These are phyloP conservation scores for Imbricaverruca yamaguchii DNA, from an alignment of 2,888 invertebrate species.

Conservation along the genomic window DNA sequence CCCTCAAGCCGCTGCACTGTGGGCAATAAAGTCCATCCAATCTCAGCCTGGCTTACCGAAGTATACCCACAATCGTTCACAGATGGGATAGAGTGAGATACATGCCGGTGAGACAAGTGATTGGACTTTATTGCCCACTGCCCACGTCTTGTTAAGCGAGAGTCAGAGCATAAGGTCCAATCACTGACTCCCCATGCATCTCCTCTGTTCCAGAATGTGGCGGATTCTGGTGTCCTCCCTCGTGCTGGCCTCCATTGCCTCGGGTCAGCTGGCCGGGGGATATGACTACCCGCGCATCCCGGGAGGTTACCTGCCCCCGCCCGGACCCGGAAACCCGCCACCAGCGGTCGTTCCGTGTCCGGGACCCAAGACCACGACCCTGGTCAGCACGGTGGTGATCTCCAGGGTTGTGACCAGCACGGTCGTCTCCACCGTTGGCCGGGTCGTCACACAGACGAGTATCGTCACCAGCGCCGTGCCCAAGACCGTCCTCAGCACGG, in stretches of 20 bases:
- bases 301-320: neutral
- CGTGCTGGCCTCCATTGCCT: neutral
- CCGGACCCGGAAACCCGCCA: neutral
- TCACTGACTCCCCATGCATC: slow-evolving; percentile 15
- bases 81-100: slow-evolving; percentile 28
- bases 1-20: slow-evolving; percentile 25
- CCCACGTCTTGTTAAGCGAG: neutral
- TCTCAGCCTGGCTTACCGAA: slow-evolving; percentile 22
- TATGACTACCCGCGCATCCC: neutral
- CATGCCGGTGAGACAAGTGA: slow-evolving; percentile 25
- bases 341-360: neutral
- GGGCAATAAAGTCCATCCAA: slow-evolving; percentile 27
- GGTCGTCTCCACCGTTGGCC: neutral
- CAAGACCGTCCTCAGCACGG: neutral
- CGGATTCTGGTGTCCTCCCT: slow-evolving; percentile 10
- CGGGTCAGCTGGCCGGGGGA: neutral
- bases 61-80: slow-evolving; percentile 27
- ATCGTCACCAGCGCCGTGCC: neutral
- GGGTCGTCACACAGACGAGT: neutral
- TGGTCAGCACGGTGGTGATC: neutral
- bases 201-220: slow-evolving; percentile 13
- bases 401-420: neutral
- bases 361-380: neutral
- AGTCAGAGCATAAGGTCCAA: slow-evolving; percentile 7
- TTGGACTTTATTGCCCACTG: slow-evolving; percentile 19